Base-by-base conservation (phyloP, 2,797 vertebrate species). In the Mus caroli region DNA sequence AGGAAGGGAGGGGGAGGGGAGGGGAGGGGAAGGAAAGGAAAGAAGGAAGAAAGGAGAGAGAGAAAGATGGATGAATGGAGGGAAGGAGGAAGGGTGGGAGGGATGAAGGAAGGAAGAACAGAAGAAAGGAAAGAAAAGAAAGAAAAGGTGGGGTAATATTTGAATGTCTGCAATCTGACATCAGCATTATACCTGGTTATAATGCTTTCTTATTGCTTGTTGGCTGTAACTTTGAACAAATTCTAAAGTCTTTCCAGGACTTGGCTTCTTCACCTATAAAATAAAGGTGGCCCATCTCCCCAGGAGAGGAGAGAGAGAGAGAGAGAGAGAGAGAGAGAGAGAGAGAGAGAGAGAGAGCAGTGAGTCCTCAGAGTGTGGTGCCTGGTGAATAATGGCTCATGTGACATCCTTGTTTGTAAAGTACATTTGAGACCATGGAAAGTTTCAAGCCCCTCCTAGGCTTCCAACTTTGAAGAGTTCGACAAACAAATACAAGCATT, bases 401-500 rank as follows among this genome's bases (percentile, higher is more conserved):
- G 26, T 82, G 95, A 92, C 88, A 91, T 22, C 56, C 19, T 56
- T 43, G 22, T 69, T 54, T 89, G 14, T 58, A 24, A 95, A 94
- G 56, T 40, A 71, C 34, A 52, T 73, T 77, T 85, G 58, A 96
- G 92, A 86, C 77, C 50, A 31, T 56, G 90, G 95, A 97, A 96
- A 97, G 93, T 96, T 96, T 89, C 90, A 95, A 78, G 83, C 80
- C 56, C 83, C 62, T 77, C 75, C 71, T 71, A 87, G 62, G 64
- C 78, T 79, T 95, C 84, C 87, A 91, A 91, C 78, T 90, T 91
- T 60, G n/a, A 95, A 95, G 87, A 91, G 40, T 17, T 67, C 56
- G 87, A 91, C 67, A 95, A 96, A 91, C 79, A 94, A 96, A 95
- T 75, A 90, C 37, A 88, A 96, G 67, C 78, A 84, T 10, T 77